Evolutionary conservation across 2,113 vertebrate genomes (phyloP).

Genomic region (Aspidoscelis tigris): DNA sequence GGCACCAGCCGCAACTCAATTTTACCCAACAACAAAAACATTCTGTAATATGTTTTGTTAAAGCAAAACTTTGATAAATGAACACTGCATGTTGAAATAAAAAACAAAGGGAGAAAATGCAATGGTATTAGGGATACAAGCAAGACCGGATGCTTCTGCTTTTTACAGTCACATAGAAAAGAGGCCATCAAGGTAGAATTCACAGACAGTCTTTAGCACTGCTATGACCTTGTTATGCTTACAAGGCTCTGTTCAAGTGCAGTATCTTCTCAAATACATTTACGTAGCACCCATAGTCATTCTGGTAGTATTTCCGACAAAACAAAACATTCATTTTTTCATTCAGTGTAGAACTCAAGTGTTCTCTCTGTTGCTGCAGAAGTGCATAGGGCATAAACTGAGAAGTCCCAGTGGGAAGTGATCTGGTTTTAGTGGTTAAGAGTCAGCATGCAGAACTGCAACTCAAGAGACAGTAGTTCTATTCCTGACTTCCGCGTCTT

Average conservation of each 20-base stretch:
- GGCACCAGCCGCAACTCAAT: no score
- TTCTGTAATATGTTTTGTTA: no score
- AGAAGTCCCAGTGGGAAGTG: neutral
- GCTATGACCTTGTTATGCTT: neutral
- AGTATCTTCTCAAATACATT: neutral
- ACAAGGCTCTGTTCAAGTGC: neutral
- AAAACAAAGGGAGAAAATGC: no score
- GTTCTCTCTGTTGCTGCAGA: neutral
- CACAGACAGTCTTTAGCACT: neutral
- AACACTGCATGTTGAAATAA: no score
- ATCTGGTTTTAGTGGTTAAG: conserved; percentile 13
- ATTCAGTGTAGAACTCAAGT: neutral
- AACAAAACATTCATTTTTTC: conserved; percentile 8
- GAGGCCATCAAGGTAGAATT: neutral
- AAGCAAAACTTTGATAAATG: no score
- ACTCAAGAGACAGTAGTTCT: conserved; percentile 17
- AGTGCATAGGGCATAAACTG: neutral
- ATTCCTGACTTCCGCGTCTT: conserved; percentile 16
- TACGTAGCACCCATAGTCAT: neutral
- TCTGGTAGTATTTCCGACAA: neutral
- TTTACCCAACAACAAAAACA: no score
- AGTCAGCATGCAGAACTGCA: conserved; percentile 25
- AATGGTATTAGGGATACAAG: no score
- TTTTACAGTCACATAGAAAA: neutral
- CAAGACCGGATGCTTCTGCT: neutral